Evolutionary conservation across 2,888 invertebrate genomes (phyloP).

Genomic region (Loripinus fragilis): DNA sequence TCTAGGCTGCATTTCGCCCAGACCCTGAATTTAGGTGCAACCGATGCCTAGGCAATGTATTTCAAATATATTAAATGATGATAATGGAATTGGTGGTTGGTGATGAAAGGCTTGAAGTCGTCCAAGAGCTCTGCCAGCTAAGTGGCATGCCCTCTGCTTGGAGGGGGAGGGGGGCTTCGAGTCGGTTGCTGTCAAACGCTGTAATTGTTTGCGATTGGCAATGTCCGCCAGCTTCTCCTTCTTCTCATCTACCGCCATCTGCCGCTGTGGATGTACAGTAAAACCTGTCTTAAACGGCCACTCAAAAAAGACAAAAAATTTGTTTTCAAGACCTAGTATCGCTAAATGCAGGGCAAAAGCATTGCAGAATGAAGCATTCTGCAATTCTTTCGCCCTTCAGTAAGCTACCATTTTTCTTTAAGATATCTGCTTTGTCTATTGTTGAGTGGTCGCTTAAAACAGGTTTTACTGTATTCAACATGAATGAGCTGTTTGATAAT

Average conservation of each 20-base stretch:
- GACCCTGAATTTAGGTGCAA: conserved; percentile 18
- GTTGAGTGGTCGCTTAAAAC: too few relatives aligned
- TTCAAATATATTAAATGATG: conserved; percentile 16
- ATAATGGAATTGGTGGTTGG: conserved; percentile 13
- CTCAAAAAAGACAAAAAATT: too few relatives aligned
- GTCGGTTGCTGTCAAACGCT: conserved; percentile 24
- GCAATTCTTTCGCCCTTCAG: too few relatives aligned
- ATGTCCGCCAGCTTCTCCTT: conserved; percentile 22
- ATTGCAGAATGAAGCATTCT: too few relatives aligned
- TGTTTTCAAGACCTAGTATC: too few relatives aligned
- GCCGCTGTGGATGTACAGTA: conserved; percentile 12
- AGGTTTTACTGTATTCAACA: conserved; percentile 17
- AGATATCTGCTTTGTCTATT: too few relatives aligned
- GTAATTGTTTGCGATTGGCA: conserved; percentile 7
- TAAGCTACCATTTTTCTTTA: too few relatives aligned
- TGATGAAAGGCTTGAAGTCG: conserved; percentile 18
- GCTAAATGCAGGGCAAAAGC: too few relatives aligned
- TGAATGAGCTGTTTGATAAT: conserved; percentile 23
- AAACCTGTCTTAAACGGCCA: too few relatives aligned
- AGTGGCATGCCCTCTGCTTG: conserved; percentile 33
- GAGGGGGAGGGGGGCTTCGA: conserved; percentile 26
- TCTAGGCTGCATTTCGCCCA: conserved; percentile 7
- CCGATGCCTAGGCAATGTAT: conserved; percentile 7
- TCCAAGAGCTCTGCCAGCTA: conserved; percentile 28
- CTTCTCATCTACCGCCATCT: conserved; percentile 21